Conservation (phyloP, 2,113 vertebrate genomes). For the Alligator mississippiensis region DNA sequence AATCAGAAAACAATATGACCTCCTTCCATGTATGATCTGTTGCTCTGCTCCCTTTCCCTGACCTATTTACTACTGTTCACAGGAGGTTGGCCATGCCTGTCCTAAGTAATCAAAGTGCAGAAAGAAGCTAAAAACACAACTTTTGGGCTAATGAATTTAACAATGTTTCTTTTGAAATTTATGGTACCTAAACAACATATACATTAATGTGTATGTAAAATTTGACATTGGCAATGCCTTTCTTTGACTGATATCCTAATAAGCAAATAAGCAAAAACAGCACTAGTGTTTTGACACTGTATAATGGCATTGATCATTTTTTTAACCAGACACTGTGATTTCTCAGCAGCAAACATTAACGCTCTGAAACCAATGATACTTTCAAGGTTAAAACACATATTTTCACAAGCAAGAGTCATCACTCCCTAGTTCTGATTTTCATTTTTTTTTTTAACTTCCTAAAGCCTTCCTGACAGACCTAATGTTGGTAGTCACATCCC, state of each 20-base stretch:
- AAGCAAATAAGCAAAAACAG: not conserved
- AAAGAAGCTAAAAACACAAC: not conserved
- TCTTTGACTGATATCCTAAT: not conserved
- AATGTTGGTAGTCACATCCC: not conserved
- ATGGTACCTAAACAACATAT: not conserved
- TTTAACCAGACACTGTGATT: not conserved
- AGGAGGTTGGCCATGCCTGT: not conserved
- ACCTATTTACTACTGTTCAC: too few relatives aligned
- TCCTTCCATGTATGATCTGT: too few relatives aligned
- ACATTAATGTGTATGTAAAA: slow-evolving; percentile 24
- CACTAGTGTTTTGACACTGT: too few relatives aligned
- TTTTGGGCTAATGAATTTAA: slow-evolving; percentile 18
- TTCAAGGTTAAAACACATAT: not conserved
- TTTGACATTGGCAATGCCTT: not conserved
- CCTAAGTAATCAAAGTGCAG: slow-evolving; percentile 11
- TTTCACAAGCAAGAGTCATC: not conserved
- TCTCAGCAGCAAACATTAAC: not conserved
- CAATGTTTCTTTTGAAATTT: slow-evolving; percentile 46
- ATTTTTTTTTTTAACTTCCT: not conserved
- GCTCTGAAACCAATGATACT: not conserved
- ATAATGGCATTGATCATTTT: too few relatives aligned
- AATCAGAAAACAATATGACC: not conserved
- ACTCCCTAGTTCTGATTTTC: not conserved
- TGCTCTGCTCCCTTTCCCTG: too few relatives aligned
- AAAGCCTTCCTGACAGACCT: not conserved